Conservation (phyloP, 2,113 vertebrate genomes). For the Plotosus lineatus region DNA sequence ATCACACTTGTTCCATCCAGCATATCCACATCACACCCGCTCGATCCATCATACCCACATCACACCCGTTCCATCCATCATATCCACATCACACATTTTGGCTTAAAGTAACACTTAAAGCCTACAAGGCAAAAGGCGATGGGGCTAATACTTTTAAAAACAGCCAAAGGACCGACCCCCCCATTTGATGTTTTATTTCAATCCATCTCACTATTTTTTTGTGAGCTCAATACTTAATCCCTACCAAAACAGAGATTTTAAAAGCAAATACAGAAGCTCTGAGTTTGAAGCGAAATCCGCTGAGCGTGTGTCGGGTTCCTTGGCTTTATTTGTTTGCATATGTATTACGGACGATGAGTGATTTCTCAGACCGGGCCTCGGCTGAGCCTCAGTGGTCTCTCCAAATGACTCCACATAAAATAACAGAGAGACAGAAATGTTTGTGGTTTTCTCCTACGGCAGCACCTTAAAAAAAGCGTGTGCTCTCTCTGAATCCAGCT, state of each 20-base stretch:
- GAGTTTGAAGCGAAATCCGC: slow-evolving; percentile 4
- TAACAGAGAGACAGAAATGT: slow-evolving; percentile 50
- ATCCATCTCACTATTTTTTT: background rate
- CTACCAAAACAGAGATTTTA: background rate
- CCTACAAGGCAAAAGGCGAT: background rate
- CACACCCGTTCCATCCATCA: too few species aligned
- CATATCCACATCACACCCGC: too few species aligned
- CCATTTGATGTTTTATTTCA: background rate
- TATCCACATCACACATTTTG: too few species aligned
- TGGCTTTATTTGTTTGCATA: slow-evolving; percentile 43
- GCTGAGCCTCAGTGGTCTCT: slow-evolving; percentile 30
- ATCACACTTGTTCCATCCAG: too few species aligned
- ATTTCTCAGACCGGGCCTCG: slow-evolving; percentile 31
- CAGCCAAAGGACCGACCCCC: background rate
- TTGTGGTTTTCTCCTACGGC: slow-evolving; percentile 41
- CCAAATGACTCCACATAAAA: slow-evolving; percentile 34
- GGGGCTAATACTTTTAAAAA: background rate
- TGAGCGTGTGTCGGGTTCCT: slow-evolving; percentile 33
- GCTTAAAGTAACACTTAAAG: too few species aligned
- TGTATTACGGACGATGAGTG: slow-evolving; percentile 47
- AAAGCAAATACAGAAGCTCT: background rate
- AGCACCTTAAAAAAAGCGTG: slow-evolving; percentile 21
- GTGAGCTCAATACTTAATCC: slow-evolving; percentile 18
- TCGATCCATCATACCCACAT: too few species aligned
- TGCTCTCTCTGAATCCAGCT: slow-evolving; percentile 39